These are phyloP conservation scores for Spatulosminthurus flaviceps DNA, from an alignment of 2,888 invertebrate genomes.

Conservation along the genomic window DNA sequence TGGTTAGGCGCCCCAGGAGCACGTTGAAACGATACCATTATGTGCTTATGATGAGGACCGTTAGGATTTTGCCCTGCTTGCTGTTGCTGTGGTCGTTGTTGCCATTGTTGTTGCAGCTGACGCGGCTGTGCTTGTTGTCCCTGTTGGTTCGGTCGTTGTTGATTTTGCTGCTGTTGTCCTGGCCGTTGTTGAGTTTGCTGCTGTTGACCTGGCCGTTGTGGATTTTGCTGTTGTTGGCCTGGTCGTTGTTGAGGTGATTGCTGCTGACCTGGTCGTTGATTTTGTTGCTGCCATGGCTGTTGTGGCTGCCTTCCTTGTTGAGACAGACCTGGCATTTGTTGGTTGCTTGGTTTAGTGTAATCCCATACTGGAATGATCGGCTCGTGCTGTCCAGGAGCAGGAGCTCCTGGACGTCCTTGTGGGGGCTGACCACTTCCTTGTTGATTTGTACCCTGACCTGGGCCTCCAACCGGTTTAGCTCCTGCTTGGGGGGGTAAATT, in stretches of 20 bases:
- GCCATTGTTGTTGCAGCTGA: neutral
- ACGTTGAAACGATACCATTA: no score
- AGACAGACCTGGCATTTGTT: neutral
- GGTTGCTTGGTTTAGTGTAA: neutral
- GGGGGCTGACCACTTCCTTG: no score
- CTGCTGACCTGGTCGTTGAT: neutral
- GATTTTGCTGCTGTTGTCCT: neutral
- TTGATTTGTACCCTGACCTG: no score
- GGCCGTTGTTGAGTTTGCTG: neutral
- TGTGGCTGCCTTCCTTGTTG: neutral
- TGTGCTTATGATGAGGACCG: no score
- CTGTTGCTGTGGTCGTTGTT: neutral
- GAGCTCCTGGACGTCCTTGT: no score
- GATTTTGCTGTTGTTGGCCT: neutral
- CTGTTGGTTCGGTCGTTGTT: neutral
- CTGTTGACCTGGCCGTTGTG: neutral
- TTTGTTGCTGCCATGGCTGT: neutral
- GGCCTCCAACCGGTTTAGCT: neutral
- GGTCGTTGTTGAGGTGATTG: neutral
- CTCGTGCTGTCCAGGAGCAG: no score
- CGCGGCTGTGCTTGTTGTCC: neutral
- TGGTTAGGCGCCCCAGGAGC: no score
- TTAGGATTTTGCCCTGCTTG: neutral
- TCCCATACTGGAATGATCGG: neutral
- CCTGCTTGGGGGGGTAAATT: neutral